Conservation (phyloP, 1,140 invertebrate species). For the Pissodes strobi region DNA sequence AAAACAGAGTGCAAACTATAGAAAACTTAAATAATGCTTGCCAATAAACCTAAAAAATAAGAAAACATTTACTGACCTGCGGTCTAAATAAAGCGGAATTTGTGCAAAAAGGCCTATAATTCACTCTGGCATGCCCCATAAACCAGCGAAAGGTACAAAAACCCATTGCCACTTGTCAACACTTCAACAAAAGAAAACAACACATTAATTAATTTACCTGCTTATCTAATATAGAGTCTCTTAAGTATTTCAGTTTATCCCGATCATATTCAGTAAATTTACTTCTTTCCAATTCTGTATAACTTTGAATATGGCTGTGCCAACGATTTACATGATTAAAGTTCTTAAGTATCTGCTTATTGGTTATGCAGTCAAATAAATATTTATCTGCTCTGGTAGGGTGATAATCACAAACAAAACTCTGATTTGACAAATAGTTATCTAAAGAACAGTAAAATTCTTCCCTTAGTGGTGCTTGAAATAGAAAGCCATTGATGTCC, state of each 20-base stretch:
- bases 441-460: constrained; percentile 49
- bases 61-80: constrained; percentile 52
- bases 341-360: constrained; percentile 53
- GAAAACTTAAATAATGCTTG: neutral
- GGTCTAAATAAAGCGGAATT: constrained; percentile 36
- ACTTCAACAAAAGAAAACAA: constrained; percentile 42
- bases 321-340: constrained; percentile 61
- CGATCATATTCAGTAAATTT: constrained; percentile 26
- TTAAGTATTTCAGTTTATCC: constrained; percentile 23
- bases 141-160: constrained; percentile 37
- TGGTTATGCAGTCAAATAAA: constrained; percentile 55
- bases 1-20: no score
- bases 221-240: constrained; percentile 25
- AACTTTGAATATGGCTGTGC: constrained; percentile 65
- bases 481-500: constrained; percentile 37
- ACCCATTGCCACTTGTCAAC: constrained; percentile 28
- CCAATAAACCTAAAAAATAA: constrained; percentile 18
- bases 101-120: constrained; percentile 35
- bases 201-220: constrained; percentile 38
- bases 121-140: constrained; percentile 42
- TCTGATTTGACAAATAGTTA: constrained; percentile 58
- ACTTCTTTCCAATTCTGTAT: constrained; percentile 58
- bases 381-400: constrained; percentile 60
- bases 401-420: constrained; percentile 62
- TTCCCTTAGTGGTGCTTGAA: constrained; percentile 33